phyloP scores from a whole-genome alignment of 2,888 invertebrate species.

The Drosophila borborema region DNA sequence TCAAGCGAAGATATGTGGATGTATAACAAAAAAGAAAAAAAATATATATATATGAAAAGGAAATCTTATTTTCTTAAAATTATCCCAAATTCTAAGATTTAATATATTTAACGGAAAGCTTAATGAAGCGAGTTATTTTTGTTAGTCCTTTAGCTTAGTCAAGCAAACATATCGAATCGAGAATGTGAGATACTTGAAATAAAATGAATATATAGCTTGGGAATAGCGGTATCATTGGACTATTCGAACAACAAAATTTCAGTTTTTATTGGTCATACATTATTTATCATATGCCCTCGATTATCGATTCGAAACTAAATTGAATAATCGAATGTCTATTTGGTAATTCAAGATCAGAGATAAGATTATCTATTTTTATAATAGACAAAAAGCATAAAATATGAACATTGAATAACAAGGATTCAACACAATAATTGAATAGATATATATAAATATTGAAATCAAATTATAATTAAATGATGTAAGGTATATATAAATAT shows the following conservation, averaged over 20 bases:
- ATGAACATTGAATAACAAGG: too few species aligned
- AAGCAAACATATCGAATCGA: not conserved
- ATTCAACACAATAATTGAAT: too few species aligned
- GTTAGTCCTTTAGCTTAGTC: not conserved
- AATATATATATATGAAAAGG: not conserved
- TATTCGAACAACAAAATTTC: too few species aligned
- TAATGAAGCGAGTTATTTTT: slow-evolving; percentile 1
- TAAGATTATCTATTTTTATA: not conserved
- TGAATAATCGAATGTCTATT: not conserved
- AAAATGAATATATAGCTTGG: not conserved
- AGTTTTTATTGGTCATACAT: not conserved
- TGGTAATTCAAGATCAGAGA: too few species aligned
- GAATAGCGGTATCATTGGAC: too few species aligned
- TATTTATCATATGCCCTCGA: not conserved
- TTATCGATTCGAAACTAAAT: not conserved
- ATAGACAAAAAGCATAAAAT: too few species aligned
- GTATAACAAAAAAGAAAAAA: not conserved
- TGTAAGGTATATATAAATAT: not conserved
- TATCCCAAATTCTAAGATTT: slow-evolving; percentile 8
- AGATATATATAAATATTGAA: not conserved
- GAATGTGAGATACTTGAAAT: not conserved
- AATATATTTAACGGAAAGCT: slow-evolving; percentile 4
- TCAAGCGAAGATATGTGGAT: slow-evolving; percentile 36
- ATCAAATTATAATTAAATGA: not conserved
- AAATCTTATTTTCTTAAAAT: slow-evolving; percentile 12